Evolutionary conservation across 2,888 invertebrate genomes (phyloP).

Genomic region (Lepidochitona cinerea): DNA sequence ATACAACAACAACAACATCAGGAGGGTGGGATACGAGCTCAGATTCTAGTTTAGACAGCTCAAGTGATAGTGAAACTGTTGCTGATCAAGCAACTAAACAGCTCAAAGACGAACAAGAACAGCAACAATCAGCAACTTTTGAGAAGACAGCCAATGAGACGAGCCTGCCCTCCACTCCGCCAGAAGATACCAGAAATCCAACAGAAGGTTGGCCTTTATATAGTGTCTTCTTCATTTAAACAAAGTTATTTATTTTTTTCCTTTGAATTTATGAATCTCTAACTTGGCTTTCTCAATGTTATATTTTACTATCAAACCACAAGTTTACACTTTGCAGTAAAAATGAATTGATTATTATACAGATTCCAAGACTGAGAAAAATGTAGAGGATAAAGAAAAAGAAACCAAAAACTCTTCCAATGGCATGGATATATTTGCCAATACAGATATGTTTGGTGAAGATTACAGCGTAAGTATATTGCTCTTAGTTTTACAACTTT

Average conservation of each 20-base stretch:
- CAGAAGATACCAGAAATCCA: no score
- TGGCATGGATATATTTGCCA: constrained; percentile 78
- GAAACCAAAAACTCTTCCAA: constrained; percentile 28
- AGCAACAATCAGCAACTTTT: constrained; percentile 53
- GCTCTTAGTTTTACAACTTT: no score
- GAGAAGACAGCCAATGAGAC: constrained; percentile 64
- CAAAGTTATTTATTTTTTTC: no score
- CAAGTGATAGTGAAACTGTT: constrained; percentile 21
- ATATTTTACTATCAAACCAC: no score
- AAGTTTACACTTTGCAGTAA: no score
- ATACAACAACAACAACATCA: neutral
- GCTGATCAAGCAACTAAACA: constrained; percentile 14
- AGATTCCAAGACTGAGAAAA: no score
- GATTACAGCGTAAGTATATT: constrained; percentile 78
- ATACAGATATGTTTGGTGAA: constrained; percentile 86
- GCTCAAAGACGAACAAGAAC: constrained; percentile 7
- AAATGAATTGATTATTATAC: no score
- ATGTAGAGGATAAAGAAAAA: neutral
- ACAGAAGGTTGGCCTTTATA: no score
- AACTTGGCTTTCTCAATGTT: no score
- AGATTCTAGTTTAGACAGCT: constrained; percentile 17
- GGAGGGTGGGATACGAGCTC: constrained; percentile 6
- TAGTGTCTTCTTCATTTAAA: no score
- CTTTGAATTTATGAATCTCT: no score
- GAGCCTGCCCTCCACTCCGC: no score